phyloP scores from a whole-genome alignment of 2,113 vertebrate species.

The Bubo blakistoni region DNA sequence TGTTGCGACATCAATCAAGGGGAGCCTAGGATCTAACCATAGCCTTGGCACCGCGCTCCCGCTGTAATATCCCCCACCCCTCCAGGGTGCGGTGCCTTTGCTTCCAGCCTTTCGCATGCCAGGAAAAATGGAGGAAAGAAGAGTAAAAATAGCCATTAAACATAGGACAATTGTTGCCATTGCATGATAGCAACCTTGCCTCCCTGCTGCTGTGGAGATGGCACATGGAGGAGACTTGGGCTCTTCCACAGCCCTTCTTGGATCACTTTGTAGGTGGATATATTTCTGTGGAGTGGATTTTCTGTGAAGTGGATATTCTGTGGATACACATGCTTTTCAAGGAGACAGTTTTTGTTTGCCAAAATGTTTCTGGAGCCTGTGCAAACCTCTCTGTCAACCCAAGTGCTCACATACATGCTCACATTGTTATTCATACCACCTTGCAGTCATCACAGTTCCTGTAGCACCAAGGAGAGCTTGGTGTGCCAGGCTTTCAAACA shows the following conservation, averaged over 20 bases:
- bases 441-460: not conserved
- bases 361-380: not conserved
- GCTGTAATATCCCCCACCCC: not conserved
- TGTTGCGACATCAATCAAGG: not conserved
- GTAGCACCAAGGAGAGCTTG: not conserved
- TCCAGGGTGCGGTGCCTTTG: not conserved
- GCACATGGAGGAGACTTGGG: not conserved
- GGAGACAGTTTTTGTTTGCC: not conserved
- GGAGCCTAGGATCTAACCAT: not conserved
- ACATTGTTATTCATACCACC: not conserved
- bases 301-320: not conserved
- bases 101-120: not conserved
- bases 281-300: not conserved
- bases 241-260: not conserved
- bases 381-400: not conserved
- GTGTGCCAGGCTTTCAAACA: not conserved
- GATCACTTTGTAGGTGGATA: not conserved
- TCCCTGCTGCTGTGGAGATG: not conserved
- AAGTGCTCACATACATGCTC: not conserved
- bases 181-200: not conserved
- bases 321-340: not conserved
- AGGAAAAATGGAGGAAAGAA: conserved; percentile 21
- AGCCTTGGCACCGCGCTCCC: not conserved
- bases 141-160: conserved; percentile 21
- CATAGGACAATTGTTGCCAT: not conserved